phyloP scores from a whole-genome alignment of 1,140 invertebrate species.

The Drosophila parabipectinata region DNA sequence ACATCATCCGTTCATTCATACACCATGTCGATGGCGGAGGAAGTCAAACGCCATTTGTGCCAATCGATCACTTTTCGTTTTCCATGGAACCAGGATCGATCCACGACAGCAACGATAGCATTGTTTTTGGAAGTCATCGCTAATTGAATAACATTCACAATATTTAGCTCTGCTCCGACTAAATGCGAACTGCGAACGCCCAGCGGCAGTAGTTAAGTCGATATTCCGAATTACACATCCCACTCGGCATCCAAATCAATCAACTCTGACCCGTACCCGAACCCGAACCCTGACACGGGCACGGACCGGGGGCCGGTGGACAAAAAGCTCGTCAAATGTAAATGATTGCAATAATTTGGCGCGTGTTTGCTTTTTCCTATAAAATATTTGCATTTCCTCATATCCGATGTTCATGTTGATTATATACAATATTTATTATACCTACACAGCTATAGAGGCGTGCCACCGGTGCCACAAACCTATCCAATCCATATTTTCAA shows the following conservation, averaged over 20 bases:
- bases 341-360: conserved; percentile 48
- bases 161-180: neutral
- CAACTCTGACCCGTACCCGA: conserved; percentile 1
- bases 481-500: conserved; percentile 33
- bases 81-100: neutral
- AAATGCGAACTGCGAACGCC: neutral
- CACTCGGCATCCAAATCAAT: conserved; percentile 20
- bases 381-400: conserved; percentile 45
- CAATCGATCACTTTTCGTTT: conserved; percentile 34
- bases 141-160: conserved; percentile 1
- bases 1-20: conserved; percentile 51
- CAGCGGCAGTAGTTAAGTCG: neutral
- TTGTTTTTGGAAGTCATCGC: no score
- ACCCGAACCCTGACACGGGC: no score
- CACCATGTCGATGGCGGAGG: conserved; percentile 7
- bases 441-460: conserved; percentile 7
- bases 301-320: neutral
- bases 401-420: conserved; percentile 41
- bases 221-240: neutral
- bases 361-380: conserved; percentile 45
- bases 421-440: conserved; percentile 53
- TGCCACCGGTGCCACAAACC: neutral
- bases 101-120: no score
- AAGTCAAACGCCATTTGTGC: conserved; percentile 42
- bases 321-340: conserved; percentile 26